phyloP scores from a whole-genome alignment of 2,113 vertebrate genomes.

The Anthoscopus minutus region DNA sequence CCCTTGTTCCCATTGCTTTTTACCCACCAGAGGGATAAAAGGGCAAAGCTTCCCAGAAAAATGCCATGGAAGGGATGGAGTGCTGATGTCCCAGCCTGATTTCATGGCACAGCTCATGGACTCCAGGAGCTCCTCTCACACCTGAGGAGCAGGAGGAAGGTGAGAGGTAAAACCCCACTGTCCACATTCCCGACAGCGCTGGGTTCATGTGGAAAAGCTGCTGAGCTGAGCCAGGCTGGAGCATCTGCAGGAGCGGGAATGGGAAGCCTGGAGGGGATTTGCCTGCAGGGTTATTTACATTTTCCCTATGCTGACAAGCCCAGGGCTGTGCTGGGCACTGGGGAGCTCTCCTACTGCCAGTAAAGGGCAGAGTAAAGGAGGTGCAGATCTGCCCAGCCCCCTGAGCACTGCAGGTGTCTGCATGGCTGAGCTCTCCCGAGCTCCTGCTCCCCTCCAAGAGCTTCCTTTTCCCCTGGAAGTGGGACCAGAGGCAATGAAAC shows the following conservation, averaged over 20 bases:
- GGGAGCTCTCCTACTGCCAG: accelerated
- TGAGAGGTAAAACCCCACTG: not conserved
- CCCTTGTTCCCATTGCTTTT: accelerated
- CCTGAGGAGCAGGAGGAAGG: not conserved
- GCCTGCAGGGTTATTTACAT: not conserved
- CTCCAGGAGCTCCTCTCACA: not conserved
- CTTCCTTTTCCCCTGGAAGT: not conserved
- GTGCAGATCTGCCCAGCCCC: accelerated
- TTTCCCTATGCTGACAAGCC: not conserved
- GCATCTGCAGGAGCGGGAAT: not conserved
- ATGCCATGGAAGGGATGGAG: not conserved
- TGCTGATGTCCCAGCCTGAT: not conserved
- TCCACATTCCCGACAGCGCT: accelerated
- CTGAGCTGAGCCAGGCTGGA: not conserved
- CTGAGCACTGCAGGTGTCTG: not conserved
- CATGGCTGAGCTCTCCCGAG: not conserved
- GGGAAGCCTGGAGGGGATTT: not conserved
- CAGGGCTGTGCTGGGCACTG: not conserved
- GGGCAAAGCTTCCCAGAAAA: not conserved
- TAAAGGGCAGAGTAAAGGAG: not conserved
- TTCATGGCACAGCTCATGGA: not conserved
- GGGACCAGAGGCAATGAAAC: not conserved
- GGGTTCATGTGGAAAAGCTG: not conserved
- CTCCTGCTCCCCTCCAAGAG: not conserved
- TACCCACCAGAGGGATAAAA: not conserved